Conservation (phyloP, 2,797 vertebrate genomes). For the Manis crassicaudata region DNA sequence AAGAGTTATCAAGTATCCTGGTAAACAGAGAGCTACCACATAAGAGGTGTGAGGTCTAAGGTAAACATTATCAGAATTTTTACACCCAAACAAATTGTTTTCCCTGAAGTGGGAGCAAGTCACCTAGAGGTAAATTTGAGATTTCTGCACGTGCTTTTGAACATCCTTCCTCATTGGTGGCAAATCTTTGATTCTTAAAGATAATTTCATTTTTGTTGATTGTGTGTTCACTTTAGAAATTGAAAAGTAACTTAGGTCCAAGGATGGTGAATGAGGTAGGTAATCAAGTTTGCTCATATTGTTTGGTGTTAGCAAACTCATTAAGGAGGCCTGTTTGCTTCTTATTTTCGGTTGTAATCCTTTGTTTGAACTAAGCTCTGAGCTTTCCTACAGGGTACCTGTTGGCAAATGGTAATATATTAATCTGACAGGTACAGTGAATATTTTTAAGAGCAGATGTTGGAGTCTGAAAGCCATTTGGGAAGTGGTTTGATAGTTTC, state of each 20-base stretch:
- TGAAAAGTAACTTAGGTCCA: constrained; percentile 57
- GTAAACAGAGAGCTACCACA: neutral
- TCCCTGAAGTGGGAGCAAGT: constrained; percentile 6
- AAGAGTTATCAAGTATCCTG: neutral
- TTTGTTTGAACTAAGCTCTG: constrained; percentile 61
- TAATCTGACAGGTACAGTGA: constrained; percentile 31
- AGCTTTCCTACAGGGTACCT: constrained; percentile 41
- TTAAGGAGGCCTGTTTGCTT: constrained; percentile 27
- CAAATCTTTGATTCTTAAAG: constrained; percentile 54
- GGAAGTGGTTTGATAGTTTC: constrained; percentile 61
- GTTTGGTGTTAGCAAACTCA: constrained; percentile 52
- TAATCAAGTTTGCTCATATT: constrained; percentile 53
- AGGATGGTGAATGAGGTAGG: neutral
- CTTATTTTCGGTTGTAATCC: constrained; percentile 54
- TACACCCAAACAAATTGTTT: neutral
- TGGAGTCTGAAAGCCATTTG: constrained; percentile 53
- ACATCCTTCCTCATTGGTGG: neutral
- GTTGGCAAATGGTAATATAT: constrained; percentile 39
- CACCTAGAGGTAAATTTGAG: neutral
- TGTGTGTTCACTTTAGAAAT: constrained; percentile 41
- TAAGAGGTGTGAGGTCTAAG: neutral
- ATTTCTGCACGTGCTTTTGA: neutral
- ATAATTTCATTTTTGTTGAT: constrained; percentile 16
- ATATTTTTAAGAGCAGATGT: neutral
- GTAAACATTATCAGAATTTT: constrained; percentile 19